Evolutionary conservation across 2,113 vertebrate species (phyloP).

Genomic region (Corynorhinus townsendii): DNA sequence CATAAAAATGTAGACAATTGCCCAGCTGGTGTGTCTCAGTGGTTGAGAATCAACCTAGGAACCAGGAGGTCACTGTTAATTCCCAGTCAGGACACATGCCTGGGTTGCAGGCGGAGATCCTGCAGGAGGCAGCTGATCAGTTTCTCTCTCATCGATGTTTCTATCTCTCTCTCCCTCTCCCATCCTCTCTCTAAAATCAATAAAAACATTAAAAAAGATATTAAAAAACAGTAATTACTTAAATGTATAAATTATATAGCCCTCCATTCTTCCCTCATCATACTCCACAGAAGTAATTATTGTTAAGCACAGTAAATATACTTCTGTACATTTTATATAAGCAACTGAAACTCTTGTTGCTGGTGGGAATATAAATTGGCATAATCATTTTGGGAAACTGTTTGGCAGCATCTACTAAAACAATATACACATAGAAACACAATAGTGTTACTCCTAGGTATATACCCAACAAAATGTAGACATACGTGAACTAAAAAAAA

Average conservation of each 20-base stretch:
- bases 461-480: background rate
- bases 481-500: background rate
- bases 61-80: too few relatives aligned
- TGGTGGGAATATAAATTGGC: background rate
- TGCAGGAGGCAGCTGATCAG: too few relatives aligned
- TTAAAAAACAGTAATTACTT: background rate
- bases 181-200: too few relatives aligned
- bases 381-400: background rate
- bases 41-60: too few relatives aligned
- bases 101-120: too few relatives aligned
- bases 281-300: background rate
- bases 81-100: too few relatives aligned
- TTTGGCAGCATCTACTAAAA: background rate
- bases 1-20: too few relatives aligned
- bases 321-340: background rate
- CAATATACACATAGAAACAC: background rate
- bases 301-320: background rate
- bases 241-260: background rate
- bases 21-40: too few relatives aligned
- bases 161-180: too few relatives aligned
- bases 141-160: too few relatives aligned
- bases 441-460: background rate
- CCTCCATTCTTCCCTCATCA: background rate
- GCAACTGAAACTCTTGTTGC: background rate
- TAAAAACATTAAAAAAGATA: too few relatives aligned